Conservation (phyloP, 2,888 invertebrate genomes). For the Disparrhopalites patrizii region DNA sequence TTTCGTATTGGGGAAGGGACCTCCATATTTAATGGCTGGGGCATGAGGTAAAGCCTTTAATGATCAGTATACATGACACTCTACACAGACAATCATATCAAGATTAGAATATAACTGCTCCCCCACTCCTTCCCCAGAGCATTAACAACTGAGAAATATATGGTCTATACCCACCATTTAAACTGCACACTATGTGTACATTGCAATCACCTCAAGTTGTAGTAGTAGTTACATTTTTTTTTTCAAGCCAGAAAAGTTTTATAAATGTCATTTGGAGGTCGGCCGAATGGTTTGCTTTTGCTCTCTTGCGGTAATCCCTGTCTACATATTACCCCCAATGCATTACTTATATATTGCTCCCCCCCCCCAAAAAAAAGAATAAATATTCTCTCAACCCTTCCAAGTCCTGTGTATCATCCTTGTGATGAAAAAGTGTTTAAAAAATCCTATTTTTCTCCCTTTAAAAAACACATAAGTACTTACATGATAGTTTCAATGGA, state of each 20-base stretch:
- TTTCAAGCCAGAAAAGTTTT: conserved; percentile 22
- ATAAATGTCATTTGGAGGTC: conserved; percentile 28
- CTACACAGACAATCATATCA: background rate
- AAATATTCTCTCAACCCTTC: too few species aligned
- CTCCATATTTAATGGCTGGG: background rate
- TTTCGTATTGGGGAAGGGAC: background rate
- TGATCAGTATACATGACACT: too few species aligned
- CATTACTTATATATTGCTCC: too few species aligned
- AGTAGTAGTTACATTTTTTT: background rate
- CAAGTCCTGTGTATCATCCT: too few species aligned
- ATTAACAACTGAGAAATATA: background rate
- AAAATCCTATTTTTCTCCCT: too few species aligned
- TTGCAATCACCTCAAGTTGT: background rate
- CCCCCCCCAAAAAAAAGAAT: too few species aligned
- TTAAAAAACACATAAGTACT: too few species aligned
- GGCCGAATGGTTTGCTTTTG: too few species aligned
- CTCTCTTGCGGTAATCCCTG: too few species aligned
- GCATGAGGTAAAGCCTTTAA: conserved; percentile 1
- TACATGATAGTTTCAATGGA: too few species aligned
- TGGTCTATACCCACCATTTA: background rate
- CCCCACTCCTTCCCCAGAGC: background rate
- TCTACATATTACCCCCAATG: too few species aligned
- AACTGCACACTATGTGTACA: background rate
- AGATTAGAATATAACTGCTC: background rate
- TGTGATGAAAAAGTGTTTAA: too few species aligned